phyloP scores from a whole-genome alignment of 2,888 invertebrate genomes.

The Orchesellides sinensis region DNA sequence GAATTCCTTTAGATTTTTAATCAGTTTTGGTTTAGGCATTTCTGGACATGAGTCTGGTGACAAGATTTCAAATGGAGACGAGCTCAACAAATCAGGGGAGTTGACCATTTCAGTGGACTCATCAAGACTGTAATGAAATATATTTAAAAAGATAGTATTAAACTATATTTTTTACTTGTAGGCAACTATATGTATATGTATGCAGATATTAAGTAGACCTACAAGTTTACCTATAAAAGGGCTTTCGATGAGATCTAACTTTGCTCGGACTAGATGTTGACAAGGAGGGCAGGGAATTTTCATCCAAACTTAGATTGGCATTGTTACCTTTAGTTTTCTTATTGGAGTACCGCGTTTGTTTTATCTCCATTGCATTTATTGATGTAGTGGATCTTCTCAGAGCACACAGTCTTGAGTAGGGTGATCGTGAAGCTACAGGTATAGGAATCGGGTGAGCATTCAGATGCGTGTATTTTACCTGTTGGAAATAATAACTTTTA shows the following conservation, averaged over 20 bases:
- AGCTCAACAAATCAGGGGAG: slow-evolving; percentile 67
- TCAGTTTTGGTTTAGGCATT: slow-evolving; percentile 68
- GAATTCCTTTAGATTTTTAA: slow-evolving; percentile 74
- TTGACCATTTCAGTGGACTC: slow-evolving; percentile 73
- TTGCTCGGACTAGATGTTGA: slow-evolving; percentile 65
- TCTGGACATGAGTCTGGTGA: slow-evolving; percentile 49
- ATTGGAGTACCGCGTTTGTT: slow-evolving; percentile 66
- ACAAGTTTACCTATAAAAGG: slow-evolving; percentile 74
- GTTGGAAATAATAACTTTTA: background rate
- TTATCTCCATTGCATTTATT: slow-evolving; percentile 67
- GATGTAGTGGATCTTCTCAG: slow-evolving; percentile 81
- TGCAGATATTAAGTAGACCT: too few relatives aligned
- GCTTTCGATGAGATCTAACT: slow-evolving; percentile 68
- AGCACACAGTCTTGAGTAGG: slow-evolving; percentile 91
- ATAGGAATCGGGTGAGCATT: slow-evolving; percentile 72
- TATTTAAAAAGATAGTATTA: too few relatives aligned
- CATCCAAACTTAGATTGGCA: slow-evolving; percentile 71
- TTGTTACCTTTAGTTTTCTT: slow-evolving; percentile 69
- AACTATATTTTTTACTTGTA: too few relatives aligned
- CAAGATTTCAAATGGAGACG: slow-evolving; percentile 74
- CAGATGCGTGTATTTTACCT: slow-evolving; percentile 70
- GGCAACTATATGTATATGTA: background rate
- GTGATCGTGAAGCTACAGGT: slow-evolving; percentile 71
- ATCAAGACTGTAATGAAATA: slow-evolving; percentile 72
- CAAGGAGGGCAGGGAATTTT: slow-evolving; percentile 72